Conservation (phyloP, 2,888 invertebrate species). For the Ichneumon xanthorius region DNA sequence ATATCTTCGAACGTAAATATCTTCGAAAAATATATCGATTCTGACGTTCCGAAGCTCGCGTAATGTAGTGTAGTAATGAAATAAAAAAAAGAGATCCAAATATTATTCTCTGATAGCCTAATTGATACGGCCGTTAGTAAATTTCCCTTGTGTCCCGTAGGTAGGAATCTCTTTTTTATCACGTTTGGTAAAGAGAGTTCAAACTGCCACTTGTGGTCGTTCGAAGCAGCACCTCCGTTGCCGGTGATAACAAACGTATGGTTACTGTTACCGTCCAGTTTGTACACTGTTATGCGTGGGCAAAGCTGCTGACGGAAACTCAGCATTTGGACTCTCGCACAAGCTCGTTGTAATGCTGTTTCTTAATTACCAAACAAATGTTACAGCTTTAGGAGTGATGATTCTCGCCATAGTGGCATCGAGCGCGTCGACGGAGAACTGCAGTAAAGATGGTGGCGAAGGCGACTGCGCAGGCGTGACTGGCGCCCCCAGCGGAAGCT, state of each 20-base stretch:
- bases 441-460: constrained; percentile 47
- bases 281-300: too few species aligned
- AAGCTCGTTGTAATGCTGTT: neutral
- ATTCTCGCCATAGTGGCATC: constrained; percentile 44
- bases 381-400: constrained; percentile 51
- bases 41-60: neutral
- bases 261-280: too few species aligned
- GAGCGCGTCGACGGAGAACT: constrained; percentile 47
- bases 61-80: neutral
- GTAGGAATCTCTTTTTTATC: neutral
- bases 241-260: too few species aligned
- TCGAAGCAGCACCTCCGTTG: neutral
- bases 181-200: neutral
- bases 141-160: neutral
- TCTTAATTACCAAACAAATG: neutral
- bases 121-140: neutral
- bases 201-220: neutral
- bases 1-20: too few species aligned
- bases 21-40: neutral
- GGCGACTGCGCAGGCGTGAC: constrained; percentile 56
- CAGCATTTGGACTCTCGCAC: neutral
- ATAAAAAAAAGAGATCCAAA: neutral
- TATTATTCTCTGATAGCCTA: neutral
- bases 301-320: too few species aligned
- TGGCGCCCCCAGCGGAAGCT: constrained; percentile 50